phyloP scores from a whole-genome alignment of 2,113 vertebrate species.

The Zosterops japonicus region DNA sequence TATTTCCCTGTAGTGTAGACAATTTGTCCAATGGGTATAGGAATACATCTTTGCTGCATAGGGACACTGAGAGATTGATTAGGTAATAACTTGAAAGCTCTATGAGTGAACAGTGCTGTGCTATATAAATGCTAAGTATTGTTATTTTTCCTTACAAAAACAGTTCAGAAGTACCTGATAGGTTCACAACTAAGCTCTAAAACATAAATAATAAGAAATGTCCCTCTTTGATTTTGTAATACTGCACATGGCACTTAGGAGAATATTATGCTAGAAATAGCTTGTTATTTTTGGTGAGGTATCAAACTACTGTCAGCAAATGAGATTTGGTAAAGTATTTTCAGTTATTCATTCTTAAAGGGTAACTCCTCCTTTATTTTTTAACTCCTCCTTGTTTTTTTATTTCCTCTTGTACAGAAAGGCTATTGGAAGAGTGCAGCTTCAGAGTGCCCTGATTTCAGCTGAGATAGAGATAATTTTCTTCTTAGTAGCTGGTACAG shows the following conservation, averaged over 20 bases:
- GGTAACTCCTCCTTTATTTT: background rate
- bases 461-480: background rate
- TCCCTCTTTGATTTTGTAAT: background rate
- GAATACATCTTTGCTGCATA: background rate
- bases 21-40: background rate
- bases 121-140: conserved; percentile 26
- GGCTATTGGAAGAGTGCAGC: background rate
- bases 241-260: background rate
- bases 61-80: conserved; percentile 14
- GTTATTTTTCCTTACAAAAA: conserved; percentile 27
- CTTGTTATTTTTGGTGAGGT: conserved; percentile 1
- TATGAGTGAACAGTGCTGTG: background rate
- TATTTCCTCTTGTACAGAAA: background rate
- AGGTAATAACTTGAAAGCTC: conserved; percentile 21
- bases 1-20: background rate
- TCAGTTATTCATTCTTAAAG: background rate
- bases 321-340: background rate
- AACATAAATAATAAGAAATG: background rate
- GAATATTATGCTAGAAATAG: background rate
- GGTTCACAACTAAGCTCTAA: conserved; percentile 2
- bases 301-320: background rate
- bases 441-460: background rate
- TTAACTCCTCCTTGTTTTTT: background rate
- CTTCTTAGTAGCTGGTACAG: background rate
- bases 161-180: background rate